phyloP scores from a whole-genome alignment of 2,113 vertebrate species.

The Scalopus aquaticus region DNA sequence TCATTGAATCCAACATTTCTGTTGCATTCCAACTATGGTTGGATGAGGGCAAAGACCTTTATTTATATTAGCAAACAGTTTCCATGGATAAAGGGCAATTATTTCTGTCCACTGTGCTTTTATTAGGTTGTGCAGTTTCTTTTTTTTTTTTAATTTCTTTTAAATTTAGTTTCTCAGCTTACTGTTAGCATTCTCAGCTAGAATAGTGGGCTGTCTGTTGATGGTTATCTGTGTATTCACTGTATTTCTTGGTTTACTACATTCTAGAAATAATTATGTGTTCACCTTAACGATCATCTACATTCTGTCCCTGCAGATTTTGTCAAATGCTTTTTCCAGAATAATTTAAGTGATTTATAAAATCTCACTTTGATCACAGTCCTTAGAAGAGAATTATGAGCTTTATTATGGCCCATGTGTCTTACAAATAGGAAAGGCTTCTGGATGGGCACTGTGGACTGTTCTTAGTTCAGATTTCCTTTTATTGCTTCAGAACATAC shows the following conservation, averaged over 20 bases:
- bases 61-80: background rate
- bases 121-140: background rate
- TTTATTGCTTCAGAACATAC: constrained; percentile 42
- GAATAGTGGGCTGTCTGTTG: background rate
- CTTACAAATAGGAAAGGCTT: constrained; percentile 62
- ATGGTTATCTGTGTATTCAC: background rate
- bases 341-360: constrained; percentile 70
- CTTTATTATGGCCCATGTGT: constrained; percentile 43
- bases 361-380: constrained; percentile 52
- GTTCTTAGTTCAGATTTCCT: constrained; percentile 37
- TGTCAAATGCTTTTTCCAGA: constrained; percentile 49
- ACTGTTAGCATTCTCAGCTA: constrained; percentile 16
- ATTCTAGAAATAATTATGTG: constrained; percentile 35
- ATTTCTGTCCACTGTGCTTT: constrained; percentile 42
- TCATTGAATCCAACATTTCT: background rate
- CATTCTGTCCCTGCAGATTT: constrained; percentile 48
- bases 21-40: background rate
- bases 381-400: constrained; percentile 54
- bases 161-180: constrained; percentile 34
- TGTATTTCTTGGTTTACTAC: constrained; percentile 33
- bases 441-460: constrained; percentile 12
- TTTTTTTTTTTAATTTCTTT: background rate
- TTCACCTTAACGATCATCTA: constrained; percentile 6
- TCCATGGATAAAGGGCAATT: background rate
- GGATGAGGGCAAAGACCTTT: background rate